Conservation (phyloP, 2,797 vertebrate genomes). For the Spinus olivaceus region DNA sequence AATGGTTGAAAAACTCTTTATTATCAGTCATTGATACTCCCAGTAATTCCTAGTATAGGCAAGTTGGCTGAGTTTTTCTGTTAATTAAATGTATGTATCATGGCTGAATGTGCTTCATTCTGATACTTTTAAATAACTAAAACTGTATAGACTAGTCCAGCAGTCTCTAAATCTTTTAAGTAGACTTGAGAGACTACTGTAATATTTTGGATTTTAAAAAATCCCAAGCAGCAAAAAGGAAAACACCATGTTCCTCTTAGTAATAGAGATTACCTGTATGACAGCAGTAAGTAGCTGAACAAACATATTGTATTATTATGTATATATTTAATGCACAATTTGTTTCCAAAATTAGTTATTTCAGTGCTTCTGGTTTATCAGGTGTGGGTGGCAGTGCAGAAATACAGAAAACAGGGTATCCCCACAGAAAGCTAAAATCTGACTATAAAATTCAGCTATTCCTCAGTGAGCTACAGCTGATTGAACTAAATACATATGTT, state of each 20-base stretch:
- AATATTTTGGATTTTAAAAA: neutral
- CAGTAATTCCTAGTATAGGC: neutral
- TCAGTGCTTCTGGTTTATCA: neutral
- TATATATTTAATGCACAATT: neutral
- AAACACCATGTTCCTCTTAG: neutral
- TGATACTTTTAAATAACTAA: neutral
- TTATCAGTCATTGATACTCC: neutral
- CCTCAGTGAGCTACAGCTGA: neutral
- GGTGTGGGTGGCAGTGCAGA: neutral
- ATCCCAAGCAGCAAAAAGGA: neutral
- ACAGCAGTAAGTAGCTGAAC: neutral
- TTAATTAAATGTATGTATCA: neutral
- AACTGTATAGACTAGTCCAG: neutral
- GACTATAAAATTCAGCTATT: neutral
- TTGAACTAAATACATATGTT: neutral
- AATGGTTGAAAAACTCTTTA: neutral
- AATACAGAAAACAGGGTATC: neutral
- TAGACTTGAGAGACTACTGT: neutral
- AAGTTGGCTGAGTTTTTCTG: neutral
- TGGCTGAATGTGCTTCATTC: neutral
- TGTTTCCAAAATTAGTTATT: neutral
- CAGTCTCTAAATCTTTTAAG: neutral
- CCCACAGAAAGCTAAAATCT: neutral
- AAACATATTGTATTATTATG: fast-evolving
- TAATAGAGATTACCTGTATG: neutral